A percentile compares a stretch with the other conserved stretches of the same genome.
Conservation (phyloP, 2,888 invertebrate species). For the Choreutis nemorana region DNA sequence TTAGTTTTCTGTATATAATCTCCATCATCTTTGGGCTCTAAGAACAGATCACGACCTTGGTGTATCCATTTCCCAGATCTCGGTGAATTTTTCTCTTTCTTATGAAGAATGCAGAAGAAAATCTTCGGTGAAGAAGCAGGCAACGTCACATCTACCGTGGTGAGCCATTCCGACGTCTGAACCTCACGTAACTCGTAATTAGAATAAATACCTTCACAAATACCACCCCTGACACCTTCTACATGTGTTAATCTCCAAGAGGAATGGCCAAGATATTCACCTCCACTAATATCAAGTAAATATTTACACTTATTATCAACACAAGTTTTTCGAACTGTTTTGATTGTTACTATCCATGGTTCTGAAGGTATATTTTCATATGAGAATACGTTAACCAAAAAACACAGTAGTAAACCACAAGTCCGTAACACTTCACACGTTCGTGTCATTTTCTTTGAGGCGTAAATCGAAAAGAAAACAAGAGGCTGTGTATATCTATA, state of each 20-base stretch:
- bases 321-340: conserved; percentile 29
- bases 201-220: conserved; percentile 38
- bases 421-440: conserved; percentile 45
- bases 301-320: conserved; percentile 46
- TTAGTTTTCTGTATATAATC: too few species aligned
- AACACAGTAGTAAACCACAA: conserved; percentile 48
- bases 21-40: conserved; percentile 30
- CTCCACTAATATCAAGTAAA: conserved; percentile 46
- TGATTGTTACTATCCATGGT: conserved; percentile 35
- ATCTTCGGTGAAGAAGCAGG: conserved; percentile 29
- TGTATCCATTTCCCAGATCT: conserved; percentile 54
- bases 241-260: conserved; percentile 48
- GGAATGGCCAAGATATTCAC: conserved; percentile 46
- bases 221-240: conserved; percentile 28
- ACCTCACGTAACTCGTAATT: conserved; percentile 47
- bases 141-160: conserved; percentile 31
- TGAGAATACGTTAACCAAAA: conserved; percentile 31
- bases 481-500: conserved; percentile 18
- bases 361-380: conserved; percentile 19
- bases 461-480: conserved; percentile 30
- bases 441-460: conserved; percentile 37
- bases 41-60: conserved; percentile 50
- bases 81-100: conserved; percentile 23
- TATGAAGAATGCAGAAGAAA: conserved; percentile 40
- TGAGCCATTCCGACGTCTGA: conserved; percentile 29